Conservation (phyloP, 2,113 vertebrate species). For the Lampris megalopsis region DNA sequence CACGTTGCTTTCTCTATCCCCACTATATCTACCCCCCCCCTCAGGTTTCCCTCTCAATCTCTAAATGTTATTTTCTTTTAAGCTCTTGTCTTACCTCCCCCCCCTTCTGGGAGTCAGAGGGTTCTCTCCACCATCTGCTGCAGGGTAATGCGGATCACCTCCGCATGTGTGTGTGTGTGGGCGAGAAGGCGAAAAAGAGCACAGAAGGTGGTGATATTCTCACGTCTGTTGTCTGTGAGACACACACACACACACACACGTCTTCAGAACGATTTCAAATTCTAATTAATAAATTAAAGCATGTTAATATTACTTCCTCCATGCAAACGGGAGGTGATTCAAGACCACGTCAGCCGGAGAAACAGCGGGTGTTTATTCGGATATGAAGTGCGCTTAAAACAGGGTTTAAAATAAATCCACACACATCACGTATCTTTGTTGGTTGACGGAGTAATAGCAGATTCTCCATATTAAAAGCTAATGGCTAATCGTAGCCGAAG, state of each 20-base stretch:
- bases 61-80: background rate
- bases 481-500: too few relatives aligned
- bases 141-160: slow-evolving; percentile 53
- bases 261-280: slow-evolving; percentile 22
- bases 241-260: slow-evolving; percentile 16
- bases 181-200: background rate
- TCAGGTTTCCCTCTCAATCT: background rate
- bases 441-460: too few relatives aligned
- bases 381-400: too few relatives aligned
- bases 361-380: too few relatives aligned
- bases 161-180: slow-evolving; percentile 24
- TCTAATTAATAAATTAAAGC: slow-evolving; percentile 32
- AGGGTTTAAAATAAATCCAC: too few relatives aligned
- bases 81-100: background rate
- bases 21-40: background rate
- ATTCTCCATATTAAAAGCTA: too few relatives aligned
- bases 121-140: slow-evolving; percentile 53
- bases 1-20: background rate
- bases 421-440: too few relatives aligned
- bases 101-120: slow-evolving; percentile 61
- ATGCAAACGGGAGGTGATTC: slow-evolving; percentile 34
- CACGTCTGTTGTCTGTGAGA: slow-evolving; percentile 47
- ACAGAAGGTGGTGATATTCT: slow-evolving; percentile 45
- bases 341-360: too few relatives aligned
- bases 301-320: slow-evolving; percentile 15